Evolutionary conservation across 2,113 vertebrate species (phyloP).

Genomic region (Rutilus rutilus): DNA sequence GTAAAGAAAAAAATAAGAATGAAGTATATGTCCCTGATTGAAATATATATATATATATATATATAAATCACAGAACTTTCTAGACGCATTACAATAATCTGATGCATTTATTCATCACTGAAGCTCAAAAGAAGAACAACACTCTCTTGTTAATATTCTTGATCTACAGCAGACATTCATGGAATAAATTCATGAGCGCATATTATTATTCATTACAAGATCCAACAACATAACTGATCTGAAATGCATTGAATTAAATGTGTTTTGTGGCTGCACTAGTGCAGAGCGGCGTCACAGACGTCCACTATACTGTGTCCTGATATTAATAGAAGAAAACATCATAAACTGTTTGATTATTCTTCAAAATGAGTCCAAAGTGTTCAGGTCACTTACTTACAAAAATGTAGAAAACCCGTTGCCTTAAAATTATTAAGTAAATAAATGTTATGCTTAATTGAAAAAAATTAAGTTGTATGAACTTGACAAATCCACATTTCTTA

Average conservation of each 20-base stretch:
- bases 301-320: no score
- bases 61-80: not conserved
- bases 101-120: not conserved
- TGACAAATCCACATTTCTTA: no score
- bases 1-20: not conserved
- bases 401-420: no score
- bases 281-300: no score
- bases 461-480: no score
- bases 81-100: not conserved
- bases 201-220: not conserved
- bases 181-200: not conserved
- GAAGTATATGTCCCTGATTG: not conserved
- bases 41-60: not conserved
- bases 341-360: no score
- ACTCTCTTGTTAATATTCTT: not conserved
- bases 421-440: no score
- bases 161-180: not conserved
- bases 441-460: no score
- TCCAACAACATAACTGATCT: not conserved
- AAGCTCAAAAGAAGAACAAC: not conserved
- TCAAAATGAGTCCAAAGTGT: no score
- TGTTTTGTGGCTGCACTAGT: not conserved
- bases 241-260: not conserved
- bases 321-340: no score
- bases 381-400: no score